Base-by-base conservation (phyloP, 2,888 invertebrate genomes). In the Steromphala cineraria region DNA sequence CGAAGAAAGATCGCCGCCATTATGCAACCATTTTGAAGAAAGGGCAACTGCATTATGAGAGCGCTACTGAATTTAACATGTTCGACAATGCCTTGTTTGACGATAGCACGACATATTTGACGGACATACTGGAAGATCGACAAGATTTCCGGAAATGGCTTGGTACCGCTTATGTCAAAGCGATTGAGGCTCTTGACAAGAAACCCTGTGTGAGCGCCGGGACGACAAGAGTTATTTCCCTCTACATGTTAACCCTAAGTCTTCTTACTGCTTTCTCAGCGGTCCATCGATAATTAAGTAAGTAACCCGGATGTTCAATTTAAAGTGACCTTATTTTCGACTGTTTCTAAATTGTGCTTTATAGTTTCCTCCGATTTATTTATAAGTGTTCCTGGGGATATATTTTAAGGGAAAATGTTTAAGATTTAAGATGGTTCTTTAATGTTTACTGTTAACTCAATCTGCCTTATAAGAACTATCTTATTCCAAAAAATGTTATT, bases 51-150 rank as follows among this genome's bases (percentile, higher is more conserved):
- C n/a, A 52, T 55, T 86, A 36, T 40, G 28, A 74, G 15, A 76
- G 89, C 10, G 88, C 88, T 76, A 52, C 81, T 0, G 87, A 89
- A 36, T 98, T 98, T 94, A 97, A 97, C 91, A 97, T 99, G 97
- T 98, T 98, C 94, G 95, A 95, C 83, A 98, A 99, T 94, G 94
- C 98, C 21, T 98, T 99, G 86, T 99, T 99, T 94, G 97, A 98
- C 94, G 98, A 99, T 92, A 97, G 98, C 0, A 97, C 98, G 0
- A 96, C 97, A 31, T 96, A 97, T 85, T 94, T 99, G 19, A 95
- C 95, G 86, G 94, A 96, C 0, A 95, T 98, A 36, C 95, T 95
- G 0, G 95, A 95, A 76, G 94, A 95, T 31, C 80, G 82, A 3
- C 87, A 89, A 77, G 80, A 81, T 53, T 89, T 89, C 80, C 21